A percentile compares a stretch with the other conserved stretches of the same genome.
These are phyloP conservation scores for Eulimnadia texana DNA, from an alignment of 1,140 invertebrate genomes.

Conservation along the genomic window DNA sequence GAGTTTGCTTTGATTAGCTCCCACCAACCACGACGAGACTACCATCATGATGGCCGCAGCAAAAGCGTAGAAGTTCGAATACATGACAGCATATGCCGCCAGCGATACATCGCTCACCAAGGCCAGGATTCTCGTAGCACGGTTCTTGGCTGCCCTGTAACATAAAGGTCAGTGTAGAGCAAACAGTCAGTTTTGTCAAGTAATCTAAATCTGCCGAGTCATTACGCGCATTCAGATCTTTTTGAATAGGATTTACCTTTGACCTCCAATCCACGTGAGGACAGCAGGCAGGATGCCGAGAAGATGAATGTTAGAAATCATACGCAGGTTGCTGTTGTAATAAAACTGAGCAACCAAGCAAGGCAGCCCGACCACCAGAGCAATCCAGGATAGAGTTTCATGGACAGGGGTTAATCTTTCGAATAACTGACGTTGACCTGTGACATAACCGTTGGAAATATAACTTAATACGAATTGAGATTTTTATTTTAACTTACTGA, in stretches of 20 bases:
- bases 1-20: not conserved
- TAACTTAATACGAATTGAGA: not conserved
- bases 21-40: constrained; percentile 8
- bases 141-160: constrained; percentile 4
- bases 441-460: too few species aligned
- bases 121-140: not conserved
- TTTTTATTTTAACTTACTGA: constrained; percentile 9
- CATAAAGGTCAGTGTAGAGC: not conserved
- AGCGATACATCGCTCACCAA: constrained; percentile 10
- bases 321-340: not conserved
- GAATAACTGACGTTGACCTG: constrained; percentile 10
- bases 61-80: constrained; percentile 4
- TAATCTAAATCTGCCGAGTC: too few species aligned
- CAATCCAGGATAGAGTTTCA: constrained; percentile 13
- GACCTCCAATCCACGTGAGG: constrained; percentile 8
- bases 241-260: not conserved
- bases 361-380: constrained; percentile 9
- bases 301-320: constrained; percentile 8
- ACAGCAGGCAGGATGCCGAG: constrained; percentile 9
- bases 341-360: constrained; percentile 14
- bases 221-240: not conserved
- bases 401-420: constrained; percentile 11
- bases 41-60: constrained; percentile 8
- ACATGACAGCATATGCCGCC: not conserved
- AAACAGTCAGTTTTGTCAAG: not conserved